Base-by-base conservation (phyloP, 2,888 invertebrate species). In the Ectropis crepuscularia region DNA sequence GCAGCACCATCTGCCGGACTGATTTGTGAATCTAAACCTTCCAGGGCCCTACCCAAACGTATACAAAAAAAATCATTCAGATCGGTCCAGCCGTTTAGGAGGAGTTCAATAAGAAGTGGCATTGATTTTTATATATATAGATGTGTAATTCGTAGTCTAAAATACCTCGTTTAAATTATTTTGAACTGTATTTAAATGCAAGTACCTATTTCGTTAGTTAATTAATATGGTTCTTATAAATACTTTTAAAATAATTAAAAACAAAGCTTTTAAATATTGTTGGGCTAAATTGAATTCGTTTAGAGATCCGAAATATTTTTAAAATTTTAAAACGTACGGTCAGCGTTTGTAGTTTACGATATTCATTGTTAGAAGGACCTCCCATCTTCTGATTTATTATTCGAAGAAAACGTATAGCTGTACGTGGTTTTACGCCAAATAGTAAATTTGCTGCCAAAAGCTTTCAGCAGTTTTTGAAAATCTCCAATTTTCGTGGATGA, bases 301-400 rank as follows among this genome's bases (percentile, higher is more conserved):
- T 49, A 37, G 0, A 2, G 2, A 7, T 49, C 11, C n/a, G 5
- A n/a, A 36, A 11, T 47, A 6, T 7, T 38, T 12, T 39, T 38
- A 12, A 50, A 39, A 39, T 7, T 38, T 5, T 36, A 11, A 6
- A 53, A 11, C 6, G 7, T 8, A 6, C 11, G 11, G 36, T 36
- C 43, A 42, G 53, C 50, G 6, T 16, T 38, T 38, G 7, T 37
- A 37, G 6, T 51, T 39, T 12, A 12, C 12, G 12, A 9, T 39
- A 11, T 39, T 53, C 16, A 6, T 50, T 41, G 16, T 9, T 16
- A 4, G 10, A 5, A 47, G 16, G n/a, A 46, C 54, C 46, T 45
- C 45, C 46, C 54, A 45, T 12, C 2, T 6, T 12, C 46, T 46
- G 38, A 54, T 54, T 54, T 46, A 54, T 54, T 54, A 46, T 45